These are phyloP conservation scores for Berghia stephanieae DNA, from an alignment of 1,140 invertebrate genomes.

Conservation along the genomic window DNA sequence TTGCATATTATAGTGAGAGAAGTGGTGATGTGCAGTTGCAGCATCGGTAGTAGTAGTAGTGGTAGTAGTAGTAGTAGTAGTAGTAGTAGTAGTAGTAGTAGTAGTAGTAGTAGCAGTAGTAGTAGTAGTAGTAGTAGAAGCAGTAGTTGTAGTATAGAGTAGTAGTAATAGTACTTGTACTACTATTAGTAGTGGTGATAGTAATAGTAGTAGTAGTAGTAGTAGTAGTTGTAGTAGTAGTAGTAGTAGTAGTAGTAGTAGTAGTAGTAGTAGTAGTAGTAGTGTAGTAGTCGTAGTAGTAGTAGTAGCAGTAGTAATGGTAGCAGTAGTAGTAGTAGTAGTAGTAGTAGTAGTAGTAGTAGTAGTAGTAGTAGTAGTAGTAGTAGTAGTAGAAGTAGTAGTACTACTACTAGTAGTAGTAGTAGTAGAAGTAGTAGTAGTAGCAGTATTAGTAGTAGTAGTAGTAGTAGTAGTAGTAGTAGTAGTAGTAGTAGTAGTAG, in stretches of 20 bases:
- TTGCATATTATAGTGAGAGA: too few relatives aligned
- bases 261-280: slow-evolving; percentile 14
- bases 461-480: not conserved
- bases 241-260: not conserved
- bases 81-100: too few relatives aligned
- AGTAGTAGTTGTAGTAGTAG: not conserved
- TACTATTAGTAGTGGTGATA: too few relatives aligned
- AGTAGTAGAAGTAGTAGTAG: slow-evolving; percentile 1
- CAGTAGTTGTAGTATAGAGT: too few relatives aligned
- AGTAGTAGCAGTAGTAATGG: slow-evolving; percentile 8
- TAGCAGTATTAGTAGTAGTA: too few relatives aligned
- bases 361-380: not conserved
- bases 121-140: too few relatives aligned
- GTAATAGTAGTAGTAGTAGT: not conserved
- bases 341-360: not conserved
- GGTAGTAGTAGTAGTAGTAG: too few relatives aligned
- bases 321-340: slow-evolving; percentile 12
- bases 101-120: too few relatives aligned
- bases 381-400: not conserved
- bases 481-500: slow-evolving; percentile 5
- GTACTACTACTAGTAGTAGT: not conserved
- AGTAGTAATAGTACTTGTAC: too few relatives aligned
- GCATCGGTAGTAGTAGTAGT: too few relatives aligned
- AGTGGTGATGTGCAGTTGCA: too few relatives aligned
- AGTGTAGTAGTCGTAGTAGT: too few relatives aligned